Conservation (phyloP, 2,113 vertebrate species). For the Alligator sinensis region DNA sequence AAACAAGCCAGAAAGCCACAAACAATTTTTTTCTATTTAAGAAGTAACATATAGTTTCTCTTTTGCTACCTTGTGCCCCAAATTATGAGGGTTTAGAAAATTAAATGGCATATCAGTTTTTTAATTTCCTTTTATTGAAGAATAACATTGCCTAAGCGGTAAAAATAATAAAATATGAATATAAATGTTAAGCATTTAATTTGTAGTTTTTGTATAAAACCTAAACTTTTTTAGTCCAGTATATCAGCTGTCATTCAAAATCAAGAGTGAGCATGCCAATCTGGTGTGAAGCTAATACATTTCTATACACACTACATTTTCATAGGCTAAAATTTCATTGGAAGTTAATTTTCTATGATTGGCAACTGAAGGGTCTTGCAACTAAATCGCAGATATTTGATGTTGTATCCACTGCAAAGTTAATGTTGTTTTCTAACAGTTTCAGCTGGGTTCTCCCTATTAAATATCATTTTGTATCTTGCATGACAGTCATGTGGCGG, state of each 20-base stretch:
- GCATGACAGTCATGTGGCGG: neutral
- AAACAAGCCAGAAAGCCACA: too few relatives aligned
- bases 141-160: too few relatives aligned
- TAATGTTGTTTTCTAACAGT: neutral
- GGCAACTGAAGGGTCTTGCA: fast-evolving
- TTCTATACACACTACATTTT: neutral
- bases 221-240: too few relatives aligned
- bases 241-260: neutral
- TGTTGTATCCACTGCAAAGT: neutral
- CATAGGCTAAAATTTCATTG: fast-evolving
- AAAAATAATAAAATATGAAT: too few relatives aligned
- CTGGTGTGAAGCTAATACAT: neutral
- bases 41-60: too few relatives aligned
- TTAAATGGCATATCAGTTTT: too few relatives aligned
- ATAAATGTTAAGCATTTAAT: too few relatives aligned
- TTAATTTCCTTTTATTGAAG: too few relatives aligned
- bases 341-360: neutral
- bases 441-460: neutral
- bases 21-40: too few relatives aligned
- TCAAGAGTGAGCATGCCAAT: neutral
- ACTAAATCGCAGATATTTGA: fast-evolving
- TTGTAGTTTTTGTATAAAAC: too few relatives aligned
- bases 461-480: neutral
- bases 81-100: too few relatives aligned
- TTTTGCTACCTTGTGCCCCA: too few relatives aligned